These are phyloP conservation scores for Drosophila jambulina DNA, from an alignment of 1,140 invertebrate genomes.

Conservation along the genomic window DNA sequence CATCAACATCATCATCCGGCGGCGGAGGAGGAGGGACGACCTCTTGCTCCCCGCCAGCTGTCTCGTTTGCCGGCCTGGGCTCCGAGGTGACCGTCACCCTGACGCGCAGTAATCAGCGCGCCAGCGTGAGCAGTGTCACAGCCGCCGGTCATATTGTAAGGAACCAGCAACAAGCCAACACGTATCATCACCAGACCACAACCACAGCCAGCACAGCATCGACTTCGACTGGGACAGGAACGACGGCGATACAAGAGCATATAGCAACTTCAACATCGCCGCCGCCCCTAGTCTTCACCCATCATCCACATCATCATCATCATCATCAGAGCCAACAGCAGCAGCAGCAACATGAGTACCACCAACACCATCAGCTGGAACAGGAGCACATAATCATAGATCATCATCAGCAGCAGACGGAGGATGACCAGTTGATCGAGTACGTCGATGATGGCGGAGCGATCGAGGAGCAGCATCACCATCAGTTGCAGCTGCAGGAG, in stretches of 20 bases:
- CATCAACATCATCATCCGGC: constrained; percentile 12
- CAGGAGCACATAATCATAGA: constrained; percentile 73
- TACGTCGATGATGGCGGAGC: constrained; percentile 67
- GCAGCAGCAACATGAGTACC: constrained; percentile 45
- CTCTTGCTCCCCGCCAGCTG: constrained; percentile 52
- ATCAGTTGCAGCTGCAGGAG: constrained; percentile 64
- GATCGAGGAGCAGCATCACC: constrained; percentile 67
- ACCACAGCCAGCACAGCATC: constrained; percentile 52
- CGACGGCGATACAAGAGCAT: constrained; percentile 61
- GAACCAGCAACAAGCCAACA: constrained; percentile 64
- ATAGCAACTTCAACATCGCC: constrained; percentile 65
- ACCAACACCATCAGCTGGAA: constrained; percentile 67
- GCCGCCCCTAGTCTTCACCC: constrained; percentile 62
- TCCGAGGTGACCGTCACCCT: constrained; percentile 82
- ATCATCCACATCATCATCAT: constrained; percentile 66
- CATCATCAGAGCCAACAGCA: constrained; percentile 43
- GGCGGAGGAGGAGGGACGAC: constrained; percentile 24
- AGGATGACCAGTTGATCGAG: constrained; percentile 68
- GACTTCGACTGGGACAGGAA: constrained; percentile 29
- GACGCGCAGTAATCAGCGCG: constrained; percentile 76
- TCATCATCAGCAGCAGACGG: constrained; percentile 67
- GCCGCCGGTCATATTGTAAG: constrained; percentile 84
- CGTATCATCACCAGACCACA: constrained; percentile 65
- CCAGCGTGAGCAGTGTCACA: constrained; percentile 67
- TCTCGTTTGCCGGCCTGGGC: constrained; percentile 80